Base-by-base conservation (phyloP, 1,140 invertebrate species). In the Drosophila murphyi region DNA sequence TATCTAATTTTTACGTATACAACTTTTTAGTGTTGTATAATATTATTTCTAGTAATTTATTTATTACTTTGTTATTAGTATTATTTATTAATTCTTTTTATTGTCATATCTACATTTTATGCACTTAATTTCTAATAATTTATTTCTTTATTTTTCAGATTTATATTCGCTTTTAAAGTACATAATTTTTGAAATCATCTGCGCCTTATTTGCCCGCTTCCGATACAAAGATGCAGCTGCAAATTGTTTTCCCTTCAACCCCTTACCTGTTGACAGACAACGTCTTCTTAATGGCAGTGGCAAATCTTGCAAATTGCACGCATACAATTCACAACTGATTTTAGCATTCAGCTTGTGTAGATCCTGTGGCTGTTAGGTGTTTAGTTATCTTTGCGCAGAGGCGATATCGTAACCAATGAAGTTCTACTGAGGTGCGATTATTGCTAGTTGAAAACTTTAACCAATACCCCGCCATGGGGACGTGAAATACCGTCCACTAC, bases 401-500 rank as follows among this genome's bases (percentile, higher is more conserved):
- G 95, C 95, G 94, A 95, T 96, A 96, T 96, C 95, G 95, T 96
- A 96, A 96, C 95, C 96, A 95, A 96, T 97, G 96, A 97, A 95
- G 90, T 90, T 55, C 86, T 90, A 91, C 90, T 90, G 90, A 92
- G 90, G 90, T 92, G 90, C 90, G 90, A 91, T 90, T 92, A 92
- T 91, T 91, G 90, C 90, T 92, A 92, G 90, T 92, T 91, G 90
- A 91, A 92, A 91, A 92, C 90, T 92, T 90, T 92, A 96, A 96
- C 97, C 97, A 97, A 98, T 97, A 97, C 96, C 96, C 96, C 96
- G 96, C 96, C 96, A 94, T 94, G 96, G 95, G 96, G 95, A 95
- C 96, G 96, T 97, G 96, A 96, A 97, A 97, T 95, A 97, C 95
- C 96, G 96, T 95, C 95, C 96, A 94, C 96, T 96, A 96, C 94